A percentile compares a stretch with the other conserved stretches of the same genome.
Evolutionary conservation across 2,113 vertebrate species (phyloP).

Genomic region (Sula dactylatra): DNA sequence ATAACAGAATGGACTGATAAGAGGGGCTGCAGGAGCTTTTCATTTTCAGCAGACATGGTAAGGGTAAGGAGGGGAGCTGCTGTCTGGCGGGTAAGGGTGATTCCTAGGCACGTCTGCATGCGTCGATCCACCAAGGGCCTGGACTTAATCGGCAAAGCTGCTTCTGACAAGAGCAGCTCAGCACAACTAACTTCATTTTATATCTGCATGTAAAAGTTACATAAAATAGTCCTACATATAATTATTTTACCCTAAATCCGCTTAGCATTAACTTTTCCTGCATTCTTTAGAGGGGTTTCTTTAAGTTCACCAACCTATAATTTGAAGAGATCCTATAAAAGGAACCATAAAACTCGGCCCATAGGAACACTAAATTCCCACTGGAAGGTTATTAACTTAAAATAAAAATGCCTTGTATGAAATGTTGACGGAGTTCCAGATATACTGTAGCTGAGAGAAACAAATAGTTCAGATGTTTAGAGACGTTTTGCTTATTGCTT

Average conservation of each 20-base stretch:
- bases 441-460: not conserved
- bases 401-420: constrained; percentile 71
- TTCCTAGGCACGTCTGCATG: not conserved
- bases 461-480: not conserved
- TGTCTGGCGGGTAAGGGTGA: not conserved
- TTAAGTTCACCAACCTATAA: constrained; percentile 77
- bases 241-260: constrained; percentile 25
- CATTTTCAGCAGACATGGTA: not conserved
- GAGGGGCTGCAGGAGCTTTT: not conserved
- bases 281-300: constrained; percentile 75
- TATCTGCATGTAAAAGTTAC: not conserved
- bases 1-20: not conserved
- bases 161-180: not conserved
- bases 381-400: constrained; percentile 73
- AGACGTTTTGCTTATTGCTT: not conserved
- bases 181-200: constrained; percentile 18
- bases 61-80: not conserved
- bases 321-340: constrained; percentile 72
- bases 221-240: not conserved
- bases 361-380: constrained; percentile 68
- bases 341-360: constrained; percentile 67
- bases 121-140: not conserved
- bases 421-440: constrained; percentile 40
- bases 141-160: not conserved
- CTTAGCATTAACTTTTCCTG: constrained; percentile 32